Evolutionary conservation across 2,888 invertebrate species (phyloP).

Genomic region (Biston stratarius): DNA sequence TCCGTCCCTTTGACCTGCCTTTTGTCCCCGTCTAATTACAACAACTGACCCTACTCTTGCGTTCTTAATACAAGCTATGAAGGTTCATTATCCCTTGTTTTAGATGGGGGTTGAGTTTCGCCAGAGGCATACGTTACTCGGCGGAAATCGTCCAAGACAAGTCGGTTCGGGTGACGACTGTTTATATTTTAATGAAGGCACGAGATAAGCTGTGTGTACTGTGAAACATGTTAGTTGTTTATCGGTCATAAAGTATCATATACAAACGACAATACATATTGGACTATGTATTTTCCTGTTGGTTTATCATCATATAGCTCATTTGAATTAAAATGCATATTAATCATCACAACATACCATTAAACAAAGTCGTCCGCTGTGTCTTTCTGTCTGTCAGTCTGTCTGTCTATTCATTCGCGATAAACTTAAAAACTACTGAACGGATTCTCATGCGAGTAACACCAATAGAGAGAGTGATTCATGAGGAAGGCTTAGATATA

Average conservation of each 20-base stretch:
- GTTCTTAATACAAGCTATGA: conserved; percentile 48
- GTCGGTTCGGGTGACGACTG: conserved; percentile 53
- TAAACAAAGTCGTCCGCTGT: no score
- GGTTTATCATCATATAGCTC: no score
- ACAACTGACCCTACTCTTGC: conserved; percentile 46
- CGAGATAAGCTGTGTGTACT: conserved; percentile 40
- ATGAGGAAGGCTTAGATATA: no score
- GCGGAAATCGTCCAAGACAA: conserved; percentile 74
- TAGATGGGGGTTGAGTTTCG: conserved; percentile 43
- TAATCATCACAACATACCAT: no score
- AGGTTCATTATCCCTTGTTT: conserved; percentile 53
- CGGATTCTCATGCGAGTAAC: no score
- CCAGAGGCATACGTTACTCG: conserved; percentile 59
- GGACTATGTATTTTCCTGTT: no score
- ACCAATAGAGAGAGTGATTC: no score
- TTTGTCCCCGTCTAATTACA: conserved; percentile 74
- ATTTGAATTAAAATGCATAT: no score
- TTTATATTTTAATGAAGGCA: conserved; percentile 51
- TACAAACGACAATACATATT: no score
- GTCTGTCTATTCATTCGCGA: no score
- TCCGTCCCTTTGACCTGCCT: conserved; percentile 82
- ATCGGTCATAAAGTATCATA: not conserved
- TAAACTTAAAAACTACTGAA: no score
- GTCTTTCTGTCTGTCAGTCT: no score
- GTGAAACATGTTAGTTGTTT: conserved; percentile 28